A percentile compares a stretch with the other conserved stretches of the same genome.
Evolutionary conservation across 2,113 vertebrate species (phyloP).

Genomic region (Bujurquina vittata): DNA sequence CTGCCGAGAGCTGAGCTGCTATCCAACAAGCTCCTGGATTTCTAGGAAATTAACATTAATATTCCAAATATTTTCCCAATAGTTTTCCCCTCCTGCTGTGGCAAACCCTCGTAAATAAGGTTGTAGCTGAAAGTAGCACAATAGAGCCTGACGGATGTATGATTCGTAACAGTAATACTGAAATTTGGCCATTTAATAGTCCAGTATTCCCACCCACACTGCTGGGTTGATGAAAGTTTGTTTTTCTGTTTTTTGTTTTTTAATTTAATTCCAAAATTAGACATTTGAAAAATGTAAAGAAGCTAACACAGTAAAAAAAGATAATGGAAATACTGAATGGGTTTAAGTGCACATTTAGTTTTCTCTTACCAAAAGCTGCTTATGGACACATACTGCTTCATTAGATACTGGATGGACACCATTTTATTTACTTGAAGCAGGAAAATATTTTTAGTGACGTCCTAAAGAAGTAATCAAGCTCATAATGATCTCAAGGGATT

Average conservation of each 20-base stretch:
- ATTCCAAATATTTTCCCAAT: not conserved
- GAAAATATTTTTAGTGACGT: rapidly evolving
- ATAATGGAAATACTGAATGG: rapidly evolving
- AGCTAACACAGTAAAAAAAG: not conserved
- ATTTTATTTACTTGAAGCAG: not conserved
- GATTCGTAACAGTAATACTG: too few relatives aligned
- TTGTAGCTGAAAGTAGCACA: not conserved
- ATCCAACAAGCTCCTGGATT: not conserved
- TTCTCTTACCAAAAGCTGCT: not conserved
- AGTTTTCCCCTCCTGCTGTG: not conserved
- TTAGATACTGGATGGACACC: not conserved
- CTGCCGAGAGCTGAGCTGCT: not conserved
- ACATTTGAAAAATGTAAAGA: not conserved
- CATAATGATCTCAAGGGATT: too few relatives aligned
- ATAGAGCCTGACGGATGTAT: not conserved
- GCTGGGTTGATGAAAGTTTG: not conserved
- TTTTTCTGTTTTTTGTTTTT: not conserved
- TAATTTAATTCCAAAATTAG: not conserved
- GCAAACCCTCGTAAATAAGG: rapidly evolving
- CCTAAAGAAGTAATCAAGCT: too few relatives aligned
- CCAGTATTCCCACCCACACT: too few relatives aligned
- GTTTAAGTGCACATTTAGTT: not conserved
- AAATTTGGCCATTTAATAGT: too few relatives aligned
- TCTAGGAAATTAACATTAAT: rapidly evolving
- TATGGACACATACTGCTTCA: rapidly evolving